Base-by-base conservation (phyloP, 2,888 invertebrate genomes). In the Stictocephala bisonia region DNA sequence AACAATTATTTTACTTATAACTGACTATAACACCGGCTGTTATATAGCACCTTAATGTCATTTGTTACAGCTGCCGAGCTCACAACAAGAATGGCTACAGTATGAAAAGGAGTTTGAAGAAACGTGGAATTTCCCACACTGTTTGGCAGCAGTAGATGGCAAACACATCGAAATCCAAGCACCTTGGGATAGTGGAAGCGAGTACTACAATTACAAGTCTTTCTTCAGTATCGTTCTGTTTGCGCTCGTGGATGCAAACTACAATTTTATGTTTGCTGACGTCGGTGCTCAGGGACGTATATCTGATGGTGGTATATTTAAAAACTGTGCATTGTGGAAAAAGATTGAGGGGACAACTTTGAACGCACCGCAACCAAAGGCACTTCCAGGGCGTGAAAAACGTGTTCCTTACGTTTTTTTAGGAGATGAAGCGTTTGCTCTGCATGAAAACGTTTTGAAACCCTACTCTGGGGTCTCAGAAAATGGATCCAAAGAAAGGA, bases 181-280 rank as follows among this genome's bases (percentile, higher is more conserved):
- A 56, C 56, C 56, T 7, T 56, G 56, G 56, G 29, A 22, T 1
- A 56, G 56, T 22, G 56, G 56, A 24, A 56, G 26, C 29, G 24
- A n/a, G 31, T 75, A 60, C 48, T 75, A 66, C 29, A 69, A 60
- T 60, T 75, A 66, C 66, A 75, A 73, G 67, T 44, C 44, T 44
- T 44, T 44, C 44, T 44, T 44, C 44, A 44, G 44, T 44, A 44
- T 44, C 44, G 44, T 84, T 3, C 75, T 85, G 56, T 78, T 84
- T 66, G 83, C 81, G 44, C 53, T 83, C 67, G 83, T 81, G 6
- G 83, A 84, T 79, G 82, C 83, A n/a, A 77, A 84, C 74, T 84
- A 83, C 73, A 81, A 81, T n/a, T 80, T 79, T 77, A 75, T 80
- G 11, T 81, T 77, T 75, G 81, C 82, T 7, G 81, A 83, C 77